Conservation (phyloP, 1,140 invertebrate genomes). For the Pachypeltis micranthus region DNA sequence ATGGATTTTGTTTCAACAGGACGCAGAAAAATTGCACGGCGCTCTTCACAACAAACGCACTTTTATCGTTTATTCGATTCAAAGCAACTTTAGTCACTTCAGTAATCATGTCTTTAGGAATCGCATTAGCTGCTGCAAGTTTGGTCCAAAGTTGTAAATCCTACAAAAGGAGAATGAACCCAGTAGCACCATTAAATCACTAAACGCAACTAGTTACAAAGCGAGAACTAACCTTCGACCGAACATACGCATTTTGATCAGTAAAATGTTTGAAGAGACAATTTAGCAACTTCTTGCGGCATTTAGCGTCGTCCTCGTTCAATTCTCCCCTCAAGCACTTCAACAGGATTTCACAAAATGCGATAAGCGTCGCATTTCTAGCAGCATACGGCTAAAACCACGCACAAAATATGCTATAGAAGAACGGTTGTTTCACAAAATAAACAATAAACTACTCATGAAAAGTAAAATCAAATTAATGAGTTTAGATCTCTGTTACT, state of each 20-base stretch:
- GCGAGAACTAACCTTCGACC: slow-evolving; percentile 52
- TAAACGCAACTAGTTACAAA: not conserved
- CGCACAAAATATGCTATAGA: slow-evolving; percentile 24
- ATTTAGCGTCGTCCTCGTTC: slow-evolving; percentile 46
- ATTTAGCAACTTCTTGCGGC: slow-evolving; percentile 58
- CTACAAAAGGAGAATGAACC: too few relatives aligned
- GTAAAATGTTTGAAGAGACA: slow-evolving; percentile 66
- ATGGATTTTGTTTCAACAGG: slow-evolving; percentile 26
- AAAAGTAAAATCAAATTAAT: too few relatives aligned
- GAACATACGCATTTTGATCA: slow-evolving; percentile 69
- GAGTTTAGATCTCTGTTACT: too few relatives aligned
- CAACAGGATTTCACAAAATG: slow-evolving; percentile 60
- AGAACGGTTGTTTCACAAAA: too few relatives aligned
- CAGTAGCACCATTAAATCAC: not conserved
- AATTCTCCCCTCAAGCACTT: slow-evolving; percentile 57
- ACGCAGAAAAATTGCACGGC: slow-evolving; percentile 26
- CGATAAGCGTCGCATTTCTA: slow-evolving; percentile 64
- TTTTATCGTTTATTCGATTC: slow-evolving; percentile 26
- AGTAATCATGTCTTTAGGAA: slow-evolving; percentile 23
- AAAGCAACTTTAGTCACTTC: slow-evolving; percentile 21
- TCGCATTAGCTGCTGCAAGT: slow-evolving; percentile 21
- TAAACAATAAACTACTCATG: too few relatives aligned
- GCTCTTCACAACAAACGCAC: slow-evolving; percentile 27
- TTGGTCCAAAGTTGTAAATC: slow-evolving; percentile 25
- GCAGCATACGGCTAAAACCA: slow-evolving; percentile 61